These are phyloP conservation scores for Tinea trinotella DNA, from an alignment of 2,888 invertebrate genomes.

Conservation along the genomic window DNA sequence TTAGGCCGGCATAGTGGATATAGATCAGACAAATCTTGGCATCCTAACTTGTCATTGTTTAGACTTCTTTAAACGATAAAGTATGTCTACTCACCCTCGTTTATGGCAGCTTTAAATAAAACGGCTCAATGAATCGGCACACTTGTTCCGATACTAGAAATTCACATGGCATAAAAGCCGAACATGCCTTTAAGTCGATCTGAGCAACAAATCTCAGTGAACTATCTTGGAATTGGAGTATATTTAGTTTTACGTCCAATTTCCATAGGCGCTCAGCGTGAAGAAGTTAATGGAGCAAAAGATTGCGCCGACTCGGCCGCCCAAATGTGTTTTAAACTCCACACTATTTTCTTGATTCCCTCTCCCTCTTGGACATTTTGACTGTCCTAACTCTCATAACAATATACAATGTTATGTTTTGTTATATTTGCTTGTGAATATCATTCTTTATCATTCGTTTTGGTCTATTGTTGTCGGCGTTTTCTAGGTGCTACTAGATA, in stretches of 20 bases:
- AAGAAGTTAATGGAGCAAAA: conserved; percentile 67
- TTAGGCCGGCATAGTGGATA: too few species aligned
- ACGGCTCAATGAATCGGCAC: neutral
- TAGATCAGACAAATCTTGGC: too few species aligned
- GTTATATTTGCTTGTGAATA: too few species aligned
- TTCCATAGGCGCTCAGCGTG: conserved; percentile 69
- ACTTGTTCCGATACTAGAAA: conserved; percentile 12
- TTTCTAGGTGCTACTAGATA: too few species aligned
- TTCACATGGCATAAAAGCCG: conserved; percentile 14
- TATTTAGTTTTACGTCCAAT: conserved; percentile 69
- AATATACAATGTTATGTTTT: too few species aligned
- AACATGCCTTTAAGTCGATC: conserved; percentile 19
- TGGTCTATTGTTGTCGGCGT: too few species aligned
- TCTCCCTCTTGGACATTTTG: conserved; percentile 17
- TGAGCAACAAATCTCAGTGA: conserved; percentile 46
- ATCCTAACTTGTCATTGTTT: too few species aligned
- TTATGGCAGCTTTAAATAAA: neutral
- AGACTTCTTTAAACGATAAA: too few species aligned
- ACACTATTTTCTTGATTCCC: conserved; percentile 26
- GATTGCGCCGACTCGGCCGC: conserved; percentile 59
- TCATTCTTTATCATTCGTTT: too few species aligned
- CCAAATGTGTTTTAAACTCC: conserved; percentile 50
- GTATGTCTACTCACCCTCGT: too few species aligned
- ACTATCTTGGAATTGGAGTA: conserved; percentile 51
- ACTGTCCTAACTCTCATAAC: neutral